Evolutionary conservation across 2,113 vertebrate species (phyloP).

Genomic region (Nipponia nippon): DNA sequence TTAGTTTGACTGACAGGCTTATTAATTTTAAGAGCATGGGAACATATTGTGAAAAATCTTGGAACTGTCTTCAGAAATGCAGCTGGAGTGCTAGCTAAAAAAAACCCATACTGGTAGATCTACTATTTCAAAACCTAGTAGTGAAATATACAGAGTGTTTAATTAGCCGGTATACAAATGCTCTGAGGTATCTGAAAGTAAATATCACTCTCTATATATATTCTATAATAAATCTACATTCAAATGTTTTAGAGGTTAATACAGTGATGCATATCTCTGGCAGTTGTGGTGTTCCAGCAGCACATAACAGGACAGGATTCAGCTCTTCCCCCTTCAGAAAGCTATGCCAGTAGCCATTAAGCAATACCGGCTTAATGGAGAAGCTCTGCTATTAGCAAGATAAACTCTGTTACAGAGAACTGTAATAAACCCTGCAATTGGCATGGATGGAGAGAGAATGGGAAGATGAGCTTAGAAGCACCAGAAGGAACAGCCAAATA

Average conservation of each 20-base stretch:
- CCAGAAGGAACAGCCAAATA: neutral
- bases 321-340: neutral
- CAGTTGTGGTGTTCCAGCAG: neutral
- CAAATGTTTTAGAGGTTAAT: neutral
- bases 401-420: neutral
- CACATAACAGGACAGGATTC: neutral
- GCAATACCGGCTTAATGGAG: neutral
- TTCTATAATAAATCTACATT: neutral
- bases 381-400: neutral
- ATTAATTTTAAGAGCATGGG: neutral
- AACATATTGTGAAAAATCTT: neutral
- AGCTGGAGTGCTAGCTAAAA: neutral
- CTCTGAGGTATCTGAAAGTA: neutral
- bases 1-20: neutral
- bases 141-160: neutral
- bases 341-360: neutral
- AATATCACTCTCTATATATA: neutral
- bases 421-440: neutral
- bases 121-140: neutral
- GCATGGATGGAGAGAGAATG: neutral
- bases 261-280: neutral
- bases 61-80: neutral
- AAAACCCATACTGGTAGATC: neutral
- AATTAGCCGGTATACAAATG: neutral
- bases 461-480: neutral